Base-by-base conservation (phyloP, 2,113 vertebrate genomes). In the Rhinogobius similis region DNA sequence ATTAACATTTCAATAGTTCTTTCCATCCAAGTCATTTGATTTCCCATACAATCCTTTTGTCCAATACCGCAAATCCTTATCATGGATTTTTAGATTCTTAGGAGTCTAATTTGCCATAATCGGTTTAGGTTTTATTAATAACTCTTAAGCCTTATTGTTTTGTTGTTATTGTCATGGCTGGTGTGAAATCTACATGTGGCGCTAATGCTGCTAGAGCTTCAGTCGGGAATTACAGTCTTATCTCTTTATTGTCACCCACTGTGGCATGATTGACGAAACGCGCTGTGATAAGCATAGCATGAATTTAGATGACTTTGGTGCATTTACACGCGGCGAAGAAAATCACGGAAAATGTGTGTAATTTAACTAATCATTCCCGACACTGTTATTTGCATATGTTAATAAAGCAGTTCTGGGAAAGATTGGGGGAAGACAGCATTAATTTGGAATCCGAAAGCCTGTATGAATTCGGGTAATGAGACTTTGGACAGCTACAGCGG, bases 301-400 rank as follows among this genome's bases (percentile, higher is more conserved):
- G 77, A 73, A 81, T 79, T 48, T 66, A 81, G 85, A 83, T 58
- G 66, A 75, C 73, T 87, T 86, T 77, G 75, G 74, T 76, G 56
- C 78, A 73, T 84, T 70, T 79, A 75, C 53, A 74, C 76, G 39
- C 79, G 58, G 81, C 82, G 70, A 74, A 84, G 72, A 86, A 81
- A 93, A 85, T 79, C 80, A 86, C 83, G 38, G 55, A 62, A 90
- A 87, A 89, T 84, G 61, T 79, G 75, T 77, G 81, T 86, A 85
- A 77, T 90, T 90, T 86, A 81, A 87, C 84, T 88, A 87, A 90
- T 90, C 79, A 50, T 84, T 86, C 83, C 78, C 56, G 71, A 66
- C 26, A 70, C 74, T 80, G 52, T 68, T 79, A 92, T 93, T 92
- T 92, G 89, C 92, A 93, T 91, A 91, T 91, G 88, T 88, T 90